phyloP scores from a whole-genome alignment of 2,888 invertebrate species.

The Fissipunctia ypsillon region DNA sequence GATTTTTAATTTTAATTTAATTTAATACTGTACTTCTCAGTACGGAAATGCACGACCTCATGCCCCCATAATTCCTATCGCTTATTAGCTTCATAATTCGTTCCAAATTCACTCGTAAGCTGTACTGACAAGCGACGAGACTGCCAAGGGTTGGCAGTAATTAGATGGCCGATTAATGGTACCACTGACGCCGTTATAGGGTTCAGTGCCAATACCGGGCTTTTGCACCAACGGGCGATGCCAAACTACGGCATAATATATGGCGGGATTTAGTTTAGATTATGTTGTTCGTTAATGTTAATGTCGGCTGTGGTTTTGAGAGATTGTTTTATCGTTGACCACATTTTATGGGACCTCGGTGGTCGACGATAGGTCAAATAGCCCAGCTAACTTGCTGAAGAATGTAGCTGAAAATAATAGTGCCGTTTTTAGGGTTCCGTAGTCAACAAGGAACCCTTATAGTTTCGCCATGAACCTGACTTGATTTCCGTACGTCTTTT shows the following conservation, averaged over 20 bases:
- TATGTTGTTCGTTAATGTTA: constrained; percentile 46
- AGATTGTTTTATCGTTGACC: not conserved
- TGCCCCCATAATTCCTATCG: not conserved
- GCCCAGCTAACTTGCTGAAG: too few relatives aligned
- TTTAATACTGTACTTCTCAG: too few relatives aligned
- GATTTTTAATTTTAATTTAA: too few relatives aligned
- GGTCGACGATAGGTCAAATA: too few relatives aligned
- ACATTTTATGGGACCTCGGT: not conserved
- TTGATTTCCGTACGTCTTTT: too few relatives aligned
- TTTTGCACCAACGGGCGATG: constrained; percentile 41
- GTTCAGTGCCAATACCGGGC: constrained; percentile 56
- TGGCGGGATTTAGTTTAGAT: constrained; percentile 51
- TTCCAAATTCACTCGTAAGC: constrained; percentile 25
- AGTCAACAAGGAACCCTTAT: too few relatives aligned
- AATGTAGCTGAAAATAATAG: not conserved
- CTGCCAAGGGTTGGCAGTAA: constrained; percentile 56
- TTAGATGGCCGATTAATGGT: constrained; percentile 60
- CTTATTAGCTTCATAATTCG: constrained; percentile 28
- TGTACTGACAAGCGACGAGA: constrained; percentile 34
- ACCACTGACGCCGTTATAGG: constrained; percentile 23
- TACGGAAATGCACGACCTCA: too few relatives aligned
- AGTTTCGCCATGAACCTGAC: too few relatives aligned
- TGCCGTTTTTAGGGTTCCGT: too few relatives aligned
- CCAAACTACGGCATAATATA: constrained; percentile 46
- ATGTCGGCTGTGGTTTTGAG: constrained; percentile 9